These are phyloP conservation scores for Trichonephila inaurata DNA, from an alignment of 1,140 invertebrate genomes.

Conservation along the genomic window DNA sequence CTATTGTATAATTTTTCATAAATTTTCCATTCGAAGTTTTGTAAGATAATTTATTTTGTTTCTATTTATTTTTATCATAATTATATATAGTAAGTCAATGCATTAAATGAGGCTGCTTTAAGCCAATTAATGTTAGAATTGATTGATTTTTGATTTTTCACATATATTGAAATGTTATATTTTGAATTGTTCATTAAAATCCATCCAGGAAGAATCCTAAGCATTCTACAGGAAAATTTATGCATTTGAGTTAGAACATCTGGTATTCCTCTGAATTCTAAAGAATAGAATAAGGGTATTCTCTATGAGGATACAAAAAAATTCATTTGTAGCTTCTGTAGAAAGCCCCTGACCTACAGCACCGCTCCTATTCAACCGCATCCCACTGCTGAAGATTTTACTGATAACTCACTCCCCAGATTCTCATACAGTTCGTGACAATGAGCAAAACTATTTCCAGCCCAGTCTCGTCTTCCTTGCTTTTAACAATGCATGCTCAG, in stretches of 20 bases:
- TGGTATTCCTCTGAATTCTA: neutral
- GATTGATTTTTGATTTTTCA: no score
- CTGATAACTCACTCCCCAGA: neutral
- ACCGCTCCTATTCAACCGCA: neutral
- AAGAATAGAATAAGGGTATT: neutral
- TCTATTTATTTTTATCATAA: no score
- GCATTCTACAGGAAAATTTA: neutral
- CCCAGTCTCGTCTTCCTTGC: neutral
- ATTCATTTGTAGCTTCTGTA: neutral
- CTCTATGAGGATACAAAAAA: neutral
- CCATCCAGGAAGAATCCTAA: no score
- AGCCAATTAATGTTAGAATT: no score
- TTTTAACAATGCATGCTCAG: neutral
- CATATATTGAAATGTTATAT: no score
- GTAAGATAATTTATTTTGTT: no score
- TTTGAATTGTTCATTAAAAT: no score
- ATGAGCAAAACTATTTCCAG: neutral
- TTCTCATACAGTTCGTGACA: constrained; percentile 5
- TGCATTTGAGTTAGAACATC: neutral
- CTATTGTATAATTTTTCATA: no score
- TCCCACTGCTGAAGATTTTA: neutral
- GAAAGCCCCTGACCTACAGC: neutral
- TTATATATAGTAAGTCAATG: no score
- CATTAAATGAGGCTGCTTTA: no score
- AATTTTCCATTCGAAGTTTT: no score